Evolutionary conservation across 1,140 invertebrate genomes (phyloP).

Genomic region (Sipha flava): DNA sequence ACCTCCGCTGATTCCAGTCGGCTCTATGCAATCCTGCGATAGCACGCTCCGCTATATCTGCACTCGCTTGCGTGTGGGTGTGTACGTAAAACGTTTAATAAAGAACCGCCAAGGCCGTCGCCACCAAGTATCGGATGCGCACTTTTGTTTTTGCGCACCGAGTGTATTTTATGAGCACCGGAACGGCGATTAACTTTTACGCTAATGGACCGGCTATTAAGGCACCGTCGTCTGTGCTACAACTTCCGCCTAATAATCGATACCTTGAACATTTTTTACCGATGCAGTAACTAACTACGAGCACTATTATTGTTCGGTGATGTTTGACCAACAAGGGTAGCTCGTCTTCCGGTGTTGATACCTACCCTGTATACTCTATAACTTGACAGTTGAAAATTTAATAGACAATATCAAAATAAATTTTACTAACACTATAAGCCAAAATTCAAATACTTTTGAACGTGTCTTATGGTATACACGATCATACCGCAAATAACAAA

Average conservation of each 20-base stretch:
- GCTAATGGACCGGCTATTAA: constrained; percentile 32
- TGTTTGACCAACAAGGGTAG: no score
- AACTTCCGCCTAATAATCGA: neutral
- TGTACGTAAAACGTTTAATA: constrained; percentile 13
- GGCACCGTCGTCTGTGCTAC: neutral
- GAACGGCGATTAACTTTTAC: constrained; percentile 28
- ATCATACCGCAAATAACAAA: no score
- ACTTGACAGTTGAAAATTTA: no score
- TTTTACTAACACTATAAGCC: no score
- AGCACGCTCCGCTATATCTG: neutral
- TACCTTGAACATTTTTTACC: neutral
- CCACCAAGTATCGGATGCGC: neutral
- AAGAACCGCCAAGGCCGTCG: constrained; percentile 2
- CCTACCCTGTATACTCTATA: no score
- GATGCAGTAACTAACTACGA: no score
- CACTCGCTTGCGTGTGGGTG: neutral
- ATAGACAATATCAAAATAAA: no score
- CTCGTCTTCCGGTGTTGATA: no score
- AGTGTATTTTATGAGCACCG: constrained; percentile 29
- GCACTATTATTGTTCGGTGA: no score
- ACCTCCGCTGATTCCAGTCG: neutral
- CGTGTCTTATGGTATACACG: no score
- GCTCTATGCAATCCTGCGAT: neutral
- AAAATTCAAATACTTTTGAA: no score
- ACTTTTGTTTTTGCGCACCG: constrained; percentile 26